Evolutionary conservation across 2,113 vertebrate species (phyloP).

Genomic region (Mastomys natalensis): DNA sequence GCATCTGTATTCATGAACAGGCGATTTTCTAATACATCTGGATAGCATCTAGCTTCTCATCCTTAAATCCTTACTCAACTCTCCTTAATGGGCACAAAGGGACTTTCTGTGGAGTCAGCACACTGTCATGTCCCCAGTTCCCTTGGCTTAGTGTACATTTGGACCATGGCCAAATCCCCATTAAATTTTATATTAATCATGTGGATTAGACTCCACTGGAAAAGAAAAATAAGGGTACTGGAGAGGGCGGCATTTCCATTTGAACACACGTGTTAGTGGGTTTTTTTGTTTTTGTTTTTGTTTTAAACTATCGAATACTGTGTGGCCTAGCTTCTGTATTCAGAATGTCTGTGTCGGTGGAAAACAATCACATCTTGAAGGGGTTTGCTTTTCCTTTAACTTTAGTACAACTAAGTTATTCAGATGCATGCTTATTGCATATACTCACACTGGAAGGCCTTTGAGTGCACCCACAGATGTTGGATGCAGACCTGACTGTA

Average conservation of each 20-base stretch:
- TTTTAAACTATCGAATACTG: constrained; percentile 12
- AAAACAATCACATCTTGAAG: constrained; percentile 38
- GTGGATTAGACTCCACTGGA: constrained; percentile 60
- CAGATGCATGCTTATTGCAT: background rate
- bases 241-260: background rate
- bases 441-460: background rate
- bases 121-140: constrained; percentile 20
- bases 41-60: constrained; percentile 66
- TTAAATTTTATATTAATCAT: constrained; percentile 70
- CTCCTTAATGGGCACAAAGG: constrained; percentile 68
- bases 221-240: constrained; percentile 41
- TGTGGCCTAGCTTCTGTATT: background rate
- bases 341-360: constrained; percentile 19
- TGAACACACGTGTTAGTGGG: background rate
- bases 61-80: constrained; percentile 57
- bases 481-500: background rate
- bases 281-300: background rate
- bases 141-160: constrained; percentile 65
- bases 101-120: constrained; percentile 66
- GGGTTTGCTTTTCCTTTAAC: background rate
- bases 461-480: too few relatives aligned
- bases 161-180: constrained; percentile 59
- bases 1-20: constrained; percentile 37
- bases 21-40: constrained; percentile 50
- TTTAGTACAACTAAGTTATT: background rate